Base-by-base conservation (phyloP, 1,140 invertebrate genomes). In the Nephila pilipes region DNA sequence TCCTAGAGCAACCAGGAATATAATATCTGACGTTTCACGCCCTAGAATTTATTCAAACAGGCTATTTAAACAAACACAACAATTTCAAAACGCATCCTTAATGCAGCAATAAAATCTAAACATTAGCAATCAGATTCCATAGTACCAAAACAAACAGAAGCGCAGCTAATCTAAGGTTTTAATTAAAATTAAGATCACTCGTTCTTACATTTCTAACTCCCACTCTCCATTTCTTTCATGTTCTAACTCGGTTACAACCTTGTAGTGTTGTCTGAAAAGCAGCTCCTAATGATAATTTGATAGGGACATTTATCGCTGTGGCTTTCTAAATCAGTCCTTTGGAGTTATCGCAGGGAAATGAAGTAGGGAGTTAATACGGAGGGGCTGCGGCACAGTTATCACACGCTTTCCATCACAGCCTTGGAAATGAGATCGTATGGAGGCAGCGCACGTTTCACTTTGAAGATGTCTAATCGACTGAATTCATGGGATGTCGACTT, bases 351-450 rank as follows among this genome's bases (percentile, higher is more conserved):
- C 29, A 29, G 22, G 55, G 55, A 85, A 58, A 85, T 85, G 83
- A 85, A 85, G 83, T 85, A 85, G 83, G 83, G 83, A 85, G 83
- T 85, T 85, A 85, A 85, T 85, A 58, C 46, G 25, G 54, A 18
- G 65, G 58, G 29, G 25, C 29, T 75, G 18, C 65, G 32, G 65
- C 65, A 29, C 29, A 32, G 65, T 75, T 92, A 92, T 92, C 90
- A 54, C 90, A 69, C 79, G 38, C 55, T 92, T 55, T 92, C 90
- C 90, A 92, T 92, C 90, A 92, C 81, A 8, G 14, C 6, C 22
- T 18, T 12, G 14, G 36, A 85, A 92, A 92, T 92, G 81, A 92
- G 90, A 85, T 85, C 90, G 90, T 92, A 92, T 85, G 46, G 58
- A 92, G 54, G 81, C 90, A 63, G 22, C 14, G 81, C 90, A 92